Base-by-base conservation (phyloP, 1,140 invertebrate genomes). In the Drosophila parvula region DNA sequence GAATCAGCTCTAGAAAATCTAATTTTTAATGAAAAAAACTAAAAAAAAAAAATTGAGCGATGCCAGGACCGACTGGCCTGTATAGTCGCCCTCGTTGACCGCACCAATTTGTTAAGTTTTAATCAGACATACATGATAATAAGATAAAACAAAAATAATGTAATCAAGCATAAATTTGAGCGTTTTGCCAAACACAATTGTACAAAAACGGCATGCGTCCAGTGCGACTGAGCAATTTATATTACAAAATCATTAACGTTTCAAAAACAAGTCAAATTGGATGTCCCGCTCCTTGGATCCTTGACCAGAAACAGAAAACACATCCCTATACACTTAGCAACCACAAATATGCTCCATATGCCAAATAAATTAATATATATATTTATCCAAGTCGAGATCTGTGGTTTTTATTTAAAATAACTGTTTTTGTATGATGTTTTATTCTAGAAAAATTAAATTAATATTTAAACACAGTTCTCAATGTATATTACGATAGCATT, bases 331-430 rank as follows among this genome's bases (percentile, higher is more conserved):
- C 56, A 70, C 62, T 74, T 74, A 85, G 68, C 63, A 80, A 60
- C 14, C 45, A 74, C 51, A 78, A 70, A 68, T 74, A 80, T 85
- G 62, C 70, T 62, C 70, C 51, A 63, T 81, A 85, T 75, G 81
- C 81, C 81, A 85, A 85, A 85, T 70, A 78, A 84, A 84, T 83
- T 73, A 70, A 83, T 53, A 79, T 74, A 74, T 78, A 78, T 78
- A 78, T 78, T 77, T 79, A 81, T 76, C 48, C 50, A 76, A 70
- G 22, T 43, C 5, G 27, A 55, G 2, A 63, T 22, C 9, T 28
- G 22, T 3, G 7, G 7, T 18, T 18, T 40, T 62, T 2, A 30
- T 22, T 40, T 11, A 18, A 51, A 18, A 7, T 12, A 32, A 16
- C 3, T 4, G 28, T 2, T 22, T 36, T 18, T 1, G 7, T 10